Evolutionary conservation across 1,140 invertebrate species (phyloP), one percentile per base, ranked within the genome.

Genomic region (Hyphantria cunea): DNA sequence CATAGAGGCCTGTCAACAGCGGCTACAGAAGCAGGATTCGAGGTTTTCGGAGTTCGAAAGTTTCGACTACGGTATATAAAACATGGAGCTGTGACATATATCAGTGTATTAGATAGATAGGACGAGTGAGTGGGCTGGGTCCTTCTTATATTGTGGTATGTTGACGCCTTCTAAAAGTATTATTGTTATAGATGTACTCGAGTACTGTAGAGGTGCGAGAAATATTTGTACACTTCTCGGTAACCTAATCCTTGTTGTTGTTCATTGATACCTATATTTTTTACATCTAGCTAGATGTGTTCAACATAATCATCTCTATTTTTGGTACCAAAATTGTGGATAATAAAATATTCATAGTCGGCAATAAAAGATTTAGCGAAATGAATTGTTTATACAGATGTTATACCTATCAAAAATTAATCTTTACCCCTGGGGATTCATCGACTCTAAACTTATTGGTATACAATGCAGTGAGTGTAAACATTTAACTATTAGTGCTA

Each of bases 21-120:
- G 95, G 74, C 91, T 97, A 77, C 94, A 97, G 81, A 96, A 96
- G 90, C 96, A 97, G 89, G 96, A 97, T 85, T 96, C 95, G 39
- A 92, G 94, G 69, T 95, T 95, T 83, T 95, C 94, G 64, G 94
- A 96, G 90, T 95, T 95, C 92, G 95, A 95, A 79, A 95, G 94
- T 51, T 95, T 96, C 78, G 95, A 95, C 81, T 94, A 94, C 82
- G 94, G 94, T 70, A 92, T 93, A 81, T 94, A 91, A 58, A 91
- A 86, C 75, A 59, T 66, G 76, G 77, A 85, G 84, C 84, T 90
- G 84, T 87, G 83, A 85, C 81, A 82, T 75, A 78, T 82, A 86
- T 85, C 82, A 88, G 86, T 89, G 86, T 89, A 86, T 87, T 89
- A 87, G 86, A 78, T 88, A 83, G 81, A 82, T 79, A 80, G 62